These are phyloP conservation scores for Champsocephalus gunnari DNA, from an alignment of 2,797 vertebrate genomes.

Conservation along the genomic window DNA sequence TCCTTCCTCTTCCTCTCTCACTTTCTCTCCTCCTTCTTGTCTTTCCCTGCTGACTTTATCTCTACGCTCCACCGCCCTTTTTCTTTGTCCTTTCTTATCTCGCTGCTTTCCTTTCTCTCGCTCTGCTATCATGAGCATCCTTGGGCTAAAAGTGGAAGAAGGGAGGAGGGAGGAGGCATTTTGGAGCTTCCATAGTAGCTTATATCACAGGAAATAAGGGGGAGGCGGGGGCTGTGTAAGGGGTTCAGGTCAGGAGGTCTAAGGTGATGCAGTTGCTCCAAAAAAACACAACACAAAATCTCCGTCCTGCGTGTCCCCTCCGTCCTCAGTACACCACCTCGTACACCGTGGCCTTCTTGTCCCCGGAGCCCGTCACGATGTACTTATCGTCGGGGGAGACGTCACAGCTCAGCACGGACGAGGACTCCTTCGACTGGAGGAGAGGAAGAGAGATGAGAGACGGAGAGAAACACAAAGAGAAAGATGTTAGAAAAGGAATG, in stretches of 20 bases:
- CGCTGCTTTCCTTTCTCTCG: slow-evolving; percentile 50
- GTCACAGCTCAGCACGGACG: slow-evolving; percentile 87
- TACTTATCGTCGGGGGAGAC: slow-evolving; percentile 90
- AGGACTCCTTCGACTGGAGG: slow-evolving; percentile 85
- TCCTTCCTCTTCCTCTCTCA: slow-evolving; percentile 34
- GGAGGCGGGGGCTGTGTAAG: slow-evolving; percentile 21
- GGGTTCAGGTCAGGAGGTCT: slow-evolving; percentile 50
- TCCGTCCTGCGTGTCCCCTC: slow-evolving; percentile 48
- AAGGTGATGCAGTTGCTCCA: slow-evolving; percentile 48
- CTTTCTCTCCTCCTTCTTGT: slow-evolving; percentile 48
- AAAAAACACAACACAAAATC: slow-evolving; percentile 18
- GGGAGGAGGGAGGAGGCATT: slow-evolving; percentile 19
- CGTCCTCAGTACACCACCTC: slow-evolving; percentile 90
- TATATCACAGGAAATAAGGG: slow-evolving; percentile 68
- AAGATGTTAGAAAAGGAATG: slow-evolving; percentile 61
- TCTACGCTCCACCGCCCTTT: slow-evolving; percentile 69
- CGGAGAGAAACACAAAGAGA: slow-evolving; percentile 52
- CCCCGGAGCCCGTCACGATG: slow-evolving; percentile 91
- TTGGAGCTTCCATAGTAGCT: slow-evolving; percentile 67
- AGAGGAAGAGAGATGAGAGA: slow-evolving; percentile 19
- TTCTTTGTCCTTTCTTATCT: slow-evolving; percentile 78
- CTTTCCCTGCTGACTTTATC: slow-evolving; percentile 67
- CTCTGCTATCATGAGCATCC: slow-evolving; percentile 64
- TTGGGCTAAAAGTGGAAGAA: slow-evolving; percentile 60
- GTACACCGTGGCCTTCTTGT: slow-evolving; percentile 93